Conservation (phyloP, 2,888 invertebrate species). For the Patella pellucida region DNA sequence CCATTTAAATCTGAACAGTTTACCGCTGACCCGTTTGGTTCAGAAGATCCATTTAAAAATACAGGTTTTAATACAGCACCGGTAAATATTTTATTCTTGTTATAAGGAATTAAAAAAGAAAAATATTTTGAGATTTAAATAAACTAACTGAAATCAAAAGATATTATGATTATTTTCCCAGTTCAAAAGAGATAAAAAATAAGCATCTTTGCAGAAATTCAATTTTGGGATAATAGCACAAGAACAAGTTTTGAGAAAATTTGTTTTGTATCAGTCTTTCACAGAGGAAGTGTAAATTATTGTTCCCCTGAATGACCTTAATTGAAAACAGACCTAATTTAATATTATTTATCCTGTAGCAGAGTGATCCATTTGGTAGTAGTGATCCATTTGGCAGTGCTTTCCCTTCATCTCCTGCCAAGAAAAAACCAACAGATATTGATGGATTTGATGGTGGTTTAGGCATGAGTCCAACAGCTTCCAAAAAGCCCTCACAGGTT, state of each 20-base stretch:
- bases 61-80: constrained; percentile 26
- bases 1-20: constrained; percentile 63
- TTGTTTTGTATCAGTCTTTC: background rate
- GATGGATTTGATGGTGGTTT: constrained; percentile 74
- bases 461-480: constrained; percentile 62
- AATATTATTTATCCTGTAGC: constrained; percentile 20
- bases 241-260: background rate
- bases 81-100: background rate
- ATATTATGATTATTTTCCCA: too few relatives aligned
- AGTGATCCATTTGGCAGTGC: constrained; percentile 77
- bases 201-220: too few relatives aligned
- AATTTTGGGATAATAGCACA: background rate
- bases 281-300: background rate
- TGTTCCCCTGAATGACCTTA: too few relatives aligned
- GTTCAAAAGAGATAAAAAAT: too few relatives aligned
- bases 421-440: constrained; percentile 25
- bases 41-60: constrained; percentile 65
- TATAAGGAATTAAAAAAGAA: too few relatives aligned
- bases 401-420: constrained; percentile 42
- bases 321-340: background rate
- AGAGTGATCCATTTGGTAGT: constrained; percentile 61
- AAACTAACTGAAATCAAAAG: too few relatives aligned
- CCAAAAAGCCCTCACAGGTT: background rate
- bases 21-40: constrained; percentile 76
- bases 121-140: too few relatives aligned